Conservation (phyloP, 2,888 invertebrate species). For the Drosophila flavopinicola region DNA sequence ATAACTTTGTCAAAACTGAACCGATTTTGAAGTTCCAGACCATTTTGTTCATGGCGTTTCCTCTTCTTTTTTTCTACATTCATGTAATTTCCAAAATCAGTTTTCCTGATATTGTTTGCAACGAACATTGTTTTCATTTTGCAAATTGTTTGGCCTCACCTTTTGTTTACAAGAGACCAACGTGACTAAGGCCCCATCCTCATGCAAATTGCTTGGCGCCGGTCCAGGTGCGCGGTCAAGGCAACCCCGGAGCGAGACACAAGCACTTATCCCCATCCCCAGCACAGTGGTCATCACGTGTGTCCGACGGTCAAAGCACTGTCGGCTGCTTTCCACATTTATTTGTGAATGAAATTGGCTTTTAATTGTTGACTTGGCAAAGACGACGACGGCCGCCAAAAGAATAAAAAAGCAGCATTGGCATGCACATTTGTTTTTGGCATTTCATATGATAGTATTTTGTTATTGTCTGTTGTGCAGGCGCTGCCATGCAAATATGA, state of each 20-base stretch:
- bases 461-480: constrained; percentile 44
- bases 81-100: no score
- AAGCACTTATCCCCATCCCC: constrained; percentile 8
- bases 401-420: constrained; percentile 36
- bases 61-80: no score
- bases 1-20: no score
- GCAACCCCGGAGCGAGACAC: constrained; percentile 8
- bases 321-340: constrained; percentile 28
- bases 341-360: constrained; percentile 71
- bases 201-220: constrained; percentile 26
- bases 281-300: constrained; percentile 37
- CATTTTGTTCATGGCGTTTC: no score
- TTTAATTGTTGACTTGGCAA: constrained; percentile 68
- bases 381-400: constrained; percentile 41
- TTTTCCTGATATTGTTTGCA: no score
- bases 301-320: constrained; percentile 28
- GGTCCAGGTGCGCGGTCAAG: constrained; percentile 47
- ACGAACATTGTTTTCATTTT: no score
- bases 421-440: constrained; percentile 54
- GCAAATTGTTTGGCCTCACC: background rate
- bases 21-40: no score
- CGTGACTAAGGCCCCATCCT: background rate
- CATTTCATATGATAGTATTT: constrained; percentile 32
- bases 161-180: background rate
- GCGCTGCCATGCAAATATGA: constrained; percentile 40